Conservation (phyloP, 2,113 vertebrate species). For the Peromyscus leucopus region DNA sequence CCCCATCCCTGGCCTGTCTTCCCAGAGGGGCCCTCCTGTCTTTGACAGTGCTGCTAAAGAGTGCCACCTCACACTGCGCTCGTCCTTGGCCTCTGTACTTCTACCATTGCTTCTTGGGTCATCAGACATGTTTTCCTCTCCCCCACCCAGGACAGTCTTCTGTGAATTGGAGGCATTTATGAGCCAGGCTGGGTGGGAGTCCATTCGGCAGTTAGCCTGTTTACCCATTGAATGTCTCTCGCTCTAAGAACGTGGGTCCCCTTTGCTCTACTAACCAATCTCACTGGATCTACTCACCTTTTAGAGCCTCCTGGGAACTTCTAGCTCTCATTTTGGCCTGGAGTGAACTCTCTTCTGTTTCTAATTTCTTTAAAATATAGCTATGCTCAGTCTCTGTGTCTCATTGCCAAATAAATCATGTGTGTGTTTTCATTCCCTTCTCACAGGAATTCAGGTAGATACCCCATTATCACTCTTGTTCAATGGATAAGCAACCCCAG, state of each 20-base stretch:
- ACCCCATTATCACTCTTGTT: background rate
- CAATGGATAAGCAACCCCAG: background rate
- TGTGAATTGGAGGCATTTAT: background rate
- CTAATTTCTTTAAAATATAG: slow-evolving; percentile 52
- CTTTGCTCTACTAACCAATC: background rate
- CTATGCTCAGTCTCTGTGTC: background rate
- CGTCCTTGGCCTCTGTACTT: background rate
- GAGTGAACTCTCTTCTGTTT: background rate
- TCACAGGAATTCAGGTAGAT: background rate
- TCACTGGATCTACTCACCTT: background rate
- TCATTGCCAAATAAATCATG: background rate
- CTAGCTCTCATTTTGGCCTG: background rate
- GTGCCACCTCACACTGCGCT: background rate
- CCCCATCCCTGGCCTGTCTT: background rate
- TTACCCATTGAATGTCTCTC: background rate
- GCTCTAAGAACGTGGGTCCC: background rate
- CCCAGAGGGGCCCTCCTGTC: background rate
- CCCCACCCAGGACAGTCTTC: background rate
- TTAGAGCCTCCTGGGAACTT: slow-evolving; percentile 44
- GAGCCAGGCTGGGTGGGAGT: background rate
- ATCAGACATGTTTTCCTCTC: background rate
- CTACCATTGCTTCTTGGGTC: background rate
- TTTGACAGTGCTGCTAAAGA: background rate
- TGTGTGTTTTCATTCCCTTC: slow-evolving; percentile 9
- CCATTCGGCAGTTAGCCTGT: background rate